Base-by-base conservation (phyloP, 2,113 vertebrate genomes). In the Herpetotheres cachinnans region DNA sequence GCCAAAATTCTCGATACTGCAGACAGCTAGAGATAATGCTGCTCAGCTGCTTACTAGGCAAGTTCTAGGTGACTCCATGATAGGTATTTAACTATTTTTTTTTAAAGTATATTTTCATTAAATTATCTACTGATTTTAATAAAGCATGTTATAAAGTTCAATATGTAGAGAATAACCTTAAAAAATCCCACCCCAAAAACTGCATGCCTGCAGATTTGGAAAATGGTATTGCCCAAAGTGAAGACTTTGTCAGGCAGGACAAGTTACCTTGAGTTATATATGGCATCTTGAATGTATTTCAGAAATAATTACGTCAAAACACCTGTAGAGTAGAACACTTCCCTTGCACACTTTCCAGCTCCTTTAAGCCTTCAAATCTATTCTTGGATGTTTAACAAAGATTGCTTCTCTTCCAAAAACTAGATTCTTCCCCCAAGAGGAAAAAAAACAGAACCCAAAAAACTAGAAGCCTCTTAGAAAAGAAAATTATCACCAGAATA, bases 251-350 rank as follows among this genome's bases (percentile, higher is more conserved):
- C 55, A 92, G 34, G 58, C 54, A 94, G 66, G 44, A 85, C 61
- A 65, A 72, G 62, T 71, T 83, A 81, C 44, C 84, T 34, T 49
- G n/a, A 86, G 40, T 52, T 86, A 54, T 22, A 32, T 34, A 83
- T 42, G 42, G 59, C 38, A 83, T n/a, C 80, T n/a, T 77, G 27
- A 92, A 93, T 34, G 12, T 20, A 84, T 42, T 95, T 92, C 86
- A 95, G 46, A 96, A 92, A 62, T 62, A 61, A 85, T 65, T 89
- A 81, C 58, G 76, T 70, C 80, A 91, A 86, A 89, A 83, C 49
- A 70, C 11, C 3, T 3, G 0, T 13, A 74, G n/a, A 80, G 42
- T 19, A 71, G 56, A 78, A 93, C 34, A 52, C 26, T 78, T 89
- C 27, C 34, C 54, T 61, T 83, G 63, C 67, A 34, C 19, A 49